Evolutionary conservation across 1,140 invertebrate species (phyloP), one percentile per base, ranked within the genome.

Genomic region (Drosophila equinoxialis): DNA sequence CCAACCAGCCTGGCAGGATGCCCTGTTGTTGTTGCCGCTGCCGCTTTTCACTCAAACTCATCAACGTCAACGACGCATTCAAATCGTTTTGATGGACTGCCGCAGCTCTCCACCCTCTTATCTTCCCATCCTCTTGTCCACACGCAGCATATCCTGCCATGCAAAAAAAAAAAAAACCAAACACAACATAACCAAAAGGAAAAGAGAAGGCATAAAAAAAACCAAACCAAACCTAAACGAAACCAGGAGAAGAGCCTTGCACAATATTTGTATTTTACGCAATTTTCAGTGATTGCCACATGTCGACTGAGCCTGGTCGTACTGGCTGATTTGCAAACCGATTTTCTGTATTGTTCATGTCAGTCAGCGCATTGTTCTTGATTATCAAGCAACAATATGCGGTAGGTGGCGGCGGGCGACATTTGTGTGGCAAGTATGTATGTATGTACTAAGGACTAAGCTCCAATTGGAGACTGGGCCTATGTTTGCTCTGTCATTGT

Each of bases 21-120:
- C 20, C 45, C 51, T 54, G 68, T 78, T 77, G 63, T 64, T 62
- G 63, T 64, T 62, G 51, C 39, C 30, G n/a, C 59, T 85, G 65
- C 78, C 73, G 83, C 84, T 75, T 87, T 86, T 90, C 86, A 90
- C 86, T 90, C 81, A 90, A 86, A 90, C 86, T 90, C 87, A 90
- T 90, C 87, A 90, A 81, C 87, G 83, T 90, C 87, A 90, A 85
- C 87, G 87, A 90, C 83, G 87, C 87, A 90, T 90, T 90, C 87
- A 90, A 90, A 90, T 90, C 83, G 80, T 81, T 90, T 90, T 90
- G 87, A 90, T 90, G 87, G 87, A 90, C 87, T 82, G 69, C 71
- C 62, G 23, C 71, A 64, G 17, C 8, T 42, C 26, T 59, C 42
- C 57, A 62, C 62, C 17, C 61, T 26, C 61, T 48, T 42, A 65